These are phyloP conservation scores for Parelbella ahira DNA, from an alignment of 2,888 invertebrate genomes.

Conservation along the genomic window DNA sequence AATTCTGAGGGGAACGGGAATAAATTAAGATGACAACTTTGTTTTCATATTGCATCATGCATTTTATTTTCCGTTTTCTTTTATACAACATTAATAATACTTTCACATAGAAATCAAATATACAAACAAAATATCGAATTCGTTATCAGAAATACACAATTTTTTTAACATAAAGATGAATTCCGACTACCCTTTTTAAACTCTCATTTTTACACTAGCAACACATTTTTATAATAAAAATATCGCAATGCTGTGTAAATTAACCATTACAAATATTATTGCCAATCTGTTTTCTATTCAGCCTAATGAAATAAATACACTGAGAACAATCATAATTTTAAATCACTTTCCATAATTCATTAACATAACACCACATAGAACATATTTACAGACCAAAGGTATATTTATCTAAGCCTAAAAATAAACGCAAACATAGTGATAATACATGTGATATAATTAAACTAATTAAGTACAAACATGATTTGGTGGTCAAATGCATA, in stretches of 20 bases:
- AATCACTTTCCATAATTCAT: too few species aligned
- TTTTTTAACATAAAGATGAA: too few species aligned
- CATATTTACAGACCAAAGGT: conserved; percentile 18
- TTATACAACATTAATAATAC: conserved; percentile 33
- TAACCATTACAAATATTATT: too few species aligned
- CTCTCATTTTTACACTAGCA: too few species aligned
- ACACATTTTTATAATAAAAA: too few species aligned
- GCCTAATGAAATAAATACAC: conserved; percentile 6
- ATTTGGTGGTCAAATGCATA: conserved; percentile 59
- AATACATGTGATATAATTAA: conserved; percentile 45
- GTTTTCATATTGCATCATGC: conserved; percentile 20
- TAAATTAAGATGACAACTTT: background rate
- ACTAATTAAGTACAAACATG: conserved; percentile 58
- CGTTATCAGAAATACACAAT: too few species aligned
- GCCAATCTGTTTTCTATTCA: too few species aligned
- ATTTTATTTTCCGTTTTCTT: conserved; percentile 31
- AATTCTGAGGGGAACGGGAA: too few species aligned
- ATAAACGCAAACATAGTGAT: conserved; percentile 3
- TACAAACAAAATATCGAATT: conserved; percentile 33
- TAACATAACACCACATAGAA: too few species aligned
- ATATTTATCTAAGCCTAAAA: conserved; percentile 6
- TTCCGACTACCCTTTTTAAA: too few species aligned
- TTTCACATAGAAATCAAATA: conserved; percentile 33
- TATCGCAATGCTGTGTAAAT: too few species aligned
- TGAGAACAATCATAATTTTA: too few species aligned